These are phyloP conservation scores for Pseudorectes ferrugineus DNA, from an alignment of 2,113 vertebrate species.

Conservation along the genomic window DNA sequence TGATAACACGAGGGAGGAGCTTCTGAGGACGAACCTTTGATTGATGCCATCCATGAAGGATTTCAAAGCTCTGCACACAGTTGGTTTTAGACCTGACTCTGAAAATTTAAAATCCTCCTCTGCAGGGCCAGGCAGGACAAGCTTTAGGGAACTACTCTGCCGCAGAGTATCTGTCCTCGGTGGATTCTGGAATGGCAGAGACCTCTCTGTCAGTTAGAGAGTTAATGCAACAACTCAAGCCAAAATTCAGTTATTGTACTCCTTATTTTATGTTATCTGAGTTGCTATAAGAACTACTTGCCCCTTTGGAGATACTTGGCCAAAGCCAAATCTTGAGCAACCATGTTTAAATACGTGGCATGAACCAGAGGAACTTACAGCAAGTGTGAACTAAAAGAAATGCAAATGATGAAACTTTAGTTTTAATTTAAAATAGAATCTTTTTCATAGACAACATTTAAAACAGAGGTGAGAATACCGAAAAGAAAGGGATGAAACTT, in stretches of 20 bases:
- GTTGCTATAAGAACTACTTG: not conserved
- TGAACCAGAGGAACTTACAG: not conserved
- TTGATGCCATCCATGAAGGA: not conserved
- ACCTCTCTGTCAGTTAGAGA: not conserved
- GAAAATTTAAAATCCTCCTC: not conserved
- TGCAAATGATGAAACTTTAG: not conserved
- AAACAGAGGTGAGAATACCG: not conserved
- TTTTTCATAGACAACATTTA: not conserved
- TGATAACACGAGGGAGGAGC: accelerated
- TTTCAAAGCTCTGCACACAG: not conserved
- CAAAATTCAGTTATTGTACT: not conserved
- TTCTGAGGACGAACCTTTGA: not conserved
- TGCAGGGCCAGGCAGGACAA: not conserved
- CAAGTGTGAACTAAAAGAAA: not conserved
- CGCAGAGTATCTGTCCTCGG: not conserved
- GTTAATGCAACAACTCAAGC: not conserved
- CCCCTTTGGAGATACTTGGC: not conserved
- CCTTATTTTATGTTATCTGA: not conserved
- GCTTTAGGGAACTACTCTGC: not conserved
- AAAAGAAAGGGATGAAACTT: not conserved
- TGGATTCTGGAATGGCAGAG: not conserved
- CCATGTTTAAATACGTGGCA: not conserved
- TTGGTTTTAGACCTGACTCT: not conserved
- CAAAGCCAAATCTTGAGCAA: not conserved
- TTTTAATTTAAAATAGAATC: not conserved